Evolutionary conservation across 2,113 vertebrate species (phyloP).

Genomic region (human): DNA sequence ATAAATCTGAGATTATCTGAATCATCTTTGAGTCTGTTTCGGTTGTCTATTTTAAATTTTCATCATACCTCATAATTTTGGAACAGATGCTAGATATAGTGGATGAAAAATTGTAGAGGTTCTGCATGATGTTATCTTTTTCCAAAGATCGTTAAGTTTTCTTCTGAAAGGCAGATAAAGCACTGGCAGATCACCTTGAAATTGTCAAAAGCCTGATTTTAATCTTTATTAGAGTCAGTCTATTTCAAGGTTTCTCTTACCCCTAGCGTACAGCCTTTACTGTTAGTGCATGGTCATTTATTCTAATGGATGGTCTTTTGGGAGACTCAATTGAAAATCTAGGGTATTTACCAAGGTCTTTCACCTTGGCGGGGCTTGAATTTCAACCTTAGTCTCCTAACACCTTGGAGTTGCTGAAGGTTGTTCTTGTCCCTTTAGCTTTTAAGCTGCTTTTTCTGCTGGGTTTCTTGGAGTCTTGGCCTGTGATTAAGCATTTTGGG

Average conservation of each 20-base stretch:
- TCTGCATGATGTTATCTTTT: not conserved
- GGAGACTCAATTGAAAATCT: not conserved
- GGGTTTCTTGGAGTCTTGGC: not conserved
- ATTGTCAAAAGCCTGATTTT: not conserved
- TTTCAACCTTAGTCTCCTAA: not conserved
- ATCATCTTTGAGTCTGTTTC: not conserved
- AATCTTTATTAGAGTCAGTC: not conserved
- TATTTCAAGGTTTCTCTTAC: not conserved
- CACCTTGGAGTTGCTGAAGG: not conserved
- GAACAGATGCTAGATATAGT: not conserved
- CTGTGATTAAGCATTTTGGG: not conserved
- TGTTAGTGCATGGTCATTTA: not conserved
- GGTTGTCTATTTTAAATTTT: not conserved
- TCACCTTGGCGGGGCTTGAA: no score
- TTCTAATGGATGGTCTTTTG: not conserved
- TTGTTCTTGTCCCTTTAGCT: not conserved
- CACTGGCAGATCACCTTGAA: not conserved
- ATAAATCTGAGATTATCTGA: not conserved
- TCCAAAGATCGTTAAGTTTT: not conserved
- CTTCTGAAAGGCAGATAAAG: not conserved
- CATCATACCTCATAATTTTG: not conserved
- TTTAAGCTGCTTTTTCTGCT: not conserved
- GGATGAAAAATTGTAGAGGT: not conserved
- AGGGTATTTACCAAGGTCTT: not conserved
- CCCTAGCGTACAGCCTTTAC: not conserved